Evolutionary conservation across 2,888 invertebrate genomes (phyloP).

Genomic region (Listrodromus nycthemerus): DNA sequence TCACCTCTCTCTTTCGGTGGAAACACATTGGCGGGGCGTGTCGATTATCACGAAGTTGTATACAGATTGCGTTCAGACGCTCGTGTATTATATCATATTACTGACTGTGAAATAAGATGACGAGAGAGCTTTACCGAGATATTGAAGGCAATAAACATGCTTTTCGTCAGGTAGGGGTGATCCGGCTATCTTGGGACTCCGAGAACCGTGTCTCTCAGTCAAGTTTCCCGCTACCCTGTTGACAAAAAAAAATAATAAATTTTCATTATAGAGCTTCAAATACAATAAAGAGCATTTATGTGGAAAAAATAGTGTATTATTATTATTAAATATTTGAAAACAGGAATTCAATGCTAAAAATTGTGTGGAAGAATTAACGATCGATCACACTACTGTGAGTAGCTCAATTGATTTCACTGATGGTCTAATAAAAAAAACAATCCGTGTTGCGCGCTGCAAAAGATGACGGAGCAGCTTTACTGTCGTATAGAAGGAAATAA

Average conservation of each 20-base stretch:
- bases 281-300: neutral
- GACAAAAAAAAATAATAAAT: neutral
- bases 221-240: neutral
- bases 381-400: neutral
- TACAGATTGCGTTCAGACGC: neutral
- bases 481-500: neutral
- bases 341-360: neutral
- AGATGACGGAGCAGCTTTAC: neutral
- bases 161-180: neutral
- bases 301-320: neutral
- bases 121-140: neutral
- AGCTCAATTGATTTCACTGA: neutral
- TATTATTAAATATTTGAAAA: neutral
- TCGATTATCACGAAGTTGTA: constrained; percentile 28
- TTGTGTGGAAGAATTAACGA: neutral
- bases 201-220: too few species aligned
- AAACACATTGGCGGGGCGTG: constrained; percentile 14
- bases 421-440: neutral
- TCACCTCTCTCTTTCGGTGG: constrained; percentile 1
- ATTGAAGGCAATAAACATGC: constrained; percentile 15
- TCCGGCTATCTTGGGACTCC: too few species aligned
- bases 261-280: neutral
- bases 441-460: neutral
- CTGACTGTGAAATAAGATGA: neutral
- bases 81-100: constrained; percentile 2